Base-by-base conservation (phyloP, 1,140 invertebrate species). In the Neoseiulus cucumeris region DNA sequence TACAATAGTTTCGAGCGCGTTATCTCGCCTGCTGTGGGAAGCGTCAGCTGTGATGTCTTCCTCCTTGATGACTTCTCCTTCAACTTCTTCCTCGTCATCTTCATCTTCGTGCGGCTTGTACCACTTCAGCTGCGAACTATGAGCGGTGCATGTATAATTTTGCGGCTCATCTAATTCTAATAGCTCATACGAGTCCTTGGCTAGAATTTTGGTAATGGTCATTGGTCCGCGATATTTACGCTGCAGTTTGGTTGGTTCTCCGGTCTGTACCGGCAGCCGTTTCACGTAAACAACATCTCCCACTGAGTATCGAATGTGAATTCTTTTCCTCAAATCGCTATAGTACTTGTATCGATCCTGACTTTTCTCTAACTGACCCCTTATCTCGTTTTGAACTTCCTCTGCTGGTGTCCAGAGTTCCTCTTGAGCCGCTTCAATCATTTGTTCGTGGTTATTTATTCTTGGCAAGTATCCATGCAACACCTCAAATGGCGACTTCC, bases 251-350 rank as follows among this genome's bases (percentile, higher is more conserved):
- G 64, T 64, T 14, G 29, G 29, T 14, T 22, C 5, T 55, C 64
- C 64, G 42, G 64, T 64, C 20, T 22, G 64, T 18, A 33, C 64
- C 12, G 64, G 29, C 29, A 64, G 14, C 7, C 64, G 64, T 17
- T 44, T 64, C 64, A 64, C 64, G 18, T 44, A 20, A 7, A 64
- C 64, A 5, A 64, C 64, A 64, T 64, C 64, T 4, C 64, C 64
- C 20, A 64, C 64, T 7, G 20, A 30, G 29, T 30, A 30, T 6
- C 18, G 18, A 47, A 28, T 47, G 14, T 47, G 45, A 20, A 28
- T 20, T 47, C 28, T 47, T 28, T 28, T 47, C 14, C 45, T 20
- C 28, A 22, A 22, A 14, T 47, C 45, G 45, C 28, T 22, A 7
- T 47, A 28, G 45, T 7, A 7, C 14, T 47, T 47, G 45, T 47